Conservation (phyloP, 1,140 invertebrate species). For the Rhynchophorus ferrugineus region DNA sequence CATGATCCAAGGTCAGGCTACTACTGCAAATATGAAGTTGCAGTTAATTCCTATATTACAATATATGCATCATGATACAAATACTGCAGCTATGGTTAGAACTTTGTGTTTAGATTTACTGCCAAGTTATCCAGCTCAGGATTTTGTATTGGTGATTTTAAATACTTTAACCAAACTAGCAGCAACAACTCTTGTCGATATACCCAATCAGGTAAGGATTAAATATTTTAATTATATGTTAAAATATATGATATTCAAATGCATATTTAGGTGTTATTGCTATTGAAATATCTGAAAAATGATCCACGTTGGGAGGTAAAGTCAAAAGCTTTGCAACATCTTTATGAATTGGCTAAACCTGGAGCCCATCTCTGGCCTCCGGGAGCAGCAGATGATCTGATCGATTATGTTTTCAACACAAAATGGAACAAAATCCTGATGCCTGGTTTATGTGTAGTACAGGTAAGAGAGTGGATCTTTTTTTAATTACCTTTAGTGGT, state of each 20-base stretch:
- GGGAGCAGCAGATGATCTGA: conserved; percentile 44
- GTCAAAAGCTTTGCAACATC: conserved; percentile 62
- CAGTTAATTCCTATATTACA: conserved; percentile 85
- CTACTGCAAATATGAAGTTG: conserved; percentile 85
- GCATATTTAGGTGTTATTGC: conserved; percentile 49
- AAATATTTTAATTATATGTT: neutral
- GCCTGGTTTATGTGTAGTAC: conserved; percentile 37
- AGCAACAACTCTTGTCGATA: conserved; percentile 79
- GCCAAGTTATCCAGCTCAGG: conserved; percentile 75
- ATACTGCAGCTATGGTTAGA: conserved; percentile 74
- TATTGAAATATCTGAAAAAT: conserved; percentile 49
- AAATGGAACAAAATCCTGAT: conserved; percentile 34
- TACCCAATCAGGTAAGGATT: conserved; percentile 71
- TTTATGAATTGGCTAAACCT: conserved; percentile 66
- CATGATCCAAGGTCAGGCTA: conserved; percentile 89
- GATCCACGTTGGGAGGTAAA: conserved; percentile 67
- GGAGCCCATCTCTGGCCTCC: conserved; percentile 78
- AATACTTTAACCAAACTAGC: conserved; percentile 83
- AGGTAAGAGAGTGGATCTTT: conserved; percentile 10
- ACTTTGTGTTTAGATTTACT: conserved; percentile 74
- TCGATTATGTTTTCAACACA: conserved; percentile 34
- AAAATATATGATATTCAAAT: too few species aligned
- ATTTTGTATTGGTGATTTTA: conserved; percentile 80
- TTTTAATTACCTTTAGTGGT: conserved; percentile 5
- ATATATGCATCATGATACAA: conserved; percentile 89